These are phyloP conservation scores for Tachysurus vachellii DNA, from an alignment of 2,113 vertebrate species.

Conservation along the genomic window DNA sequence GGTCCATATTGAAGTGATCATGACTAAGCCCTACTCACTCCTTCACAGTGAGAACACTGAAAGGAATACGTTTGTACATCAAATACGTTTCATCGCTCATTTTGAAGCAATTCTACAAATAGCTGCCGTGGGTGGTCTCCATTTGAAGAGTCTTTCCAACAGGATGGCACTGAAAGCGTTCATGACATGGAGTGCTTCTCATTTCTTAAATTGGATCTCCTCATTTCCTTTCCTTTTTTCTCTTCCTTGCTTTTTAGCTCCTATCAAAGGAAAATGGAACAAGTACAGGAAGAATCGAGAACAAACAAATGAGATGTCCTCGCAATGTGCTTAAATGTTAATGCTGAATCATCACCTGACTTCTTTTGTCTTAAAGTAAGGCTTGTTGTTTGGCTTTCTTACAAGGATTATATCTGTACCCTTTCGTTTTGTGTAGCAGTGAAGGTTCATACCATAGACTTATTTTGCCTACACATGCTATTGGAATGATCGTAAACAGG, in stretches of 20 bases:
- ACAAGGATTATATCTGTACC: not conserved
- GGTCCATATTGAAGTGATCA: not conserved
- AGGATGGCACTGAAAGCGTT: not conserved
- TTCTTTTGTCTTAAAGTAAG: not conserved
- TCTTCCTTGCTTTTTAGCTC: not conserved
- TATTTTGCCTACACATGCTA: too few relatives aligned
- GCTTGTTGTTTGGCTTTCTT: not conserved
- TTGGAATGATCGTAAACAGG: too few relatives aligned
- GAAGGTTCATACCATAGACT: not conserved
- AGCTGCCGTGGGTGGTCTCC: not conserved
- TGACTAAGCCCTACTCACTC: not conserved
- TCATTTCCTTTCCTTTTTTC: constrained; percentile 2
- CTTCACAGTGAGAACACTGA: not conserved
- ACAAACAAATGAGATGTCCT: not conserved
- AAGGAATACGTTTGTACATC: not conserved
- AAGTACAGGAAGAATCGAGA: not conserved
- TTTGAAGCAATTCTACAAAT: constrained; percentile 6
- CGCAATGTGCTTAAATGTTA: not conserved
- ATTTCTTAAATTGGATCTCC: not conserved
- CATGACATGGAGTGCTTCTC: not conserved
- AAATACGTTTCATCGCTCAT: not conserved
- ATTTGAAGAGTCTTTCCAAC: constrained; percentile 15
- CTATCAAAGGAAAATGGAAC: not conserved
- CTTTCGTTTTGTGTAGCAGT: not conserved
- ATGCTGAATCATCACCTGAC: not conserved